Evolutionary conservation across 2,888 invertebrate species (phyloP).

Genomic region (Troglohyphantes excavatus): DNA sequence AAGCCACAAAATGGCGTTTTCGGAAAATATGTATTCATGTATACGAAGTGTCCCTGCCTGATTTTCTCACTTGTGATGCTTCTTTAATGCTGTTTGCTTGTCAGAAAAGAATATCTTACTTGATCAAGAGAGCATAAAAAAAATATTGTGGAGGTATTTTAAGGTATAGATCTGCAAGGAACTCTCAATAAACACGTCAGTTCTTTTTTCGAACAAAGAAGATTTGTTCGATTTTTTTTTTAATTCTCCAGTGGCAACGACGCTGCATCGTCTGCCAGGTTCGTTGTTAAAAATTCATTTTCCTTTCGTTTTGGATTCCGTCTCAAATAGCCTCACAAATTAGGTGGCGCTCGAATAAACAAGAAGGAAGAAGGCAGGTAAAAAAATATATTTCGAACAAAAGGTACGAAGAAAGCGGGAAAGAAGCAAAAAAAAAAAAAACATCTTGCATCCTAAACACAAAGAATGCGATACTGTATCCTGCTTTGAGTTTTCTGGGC

Average conservation of each 20-base stretch:
- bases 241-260: background rate
- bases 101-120: background rate
- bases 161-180: background rate
- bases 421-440: background rate
- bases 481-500: slow-evolving; percentile 24
- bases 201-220: background rate
- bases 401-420: background rate
- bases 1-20: background rate
- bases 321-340: slow-evolving; percentile 42
- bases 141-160: background rate
- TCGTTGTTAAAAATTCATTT: slow-evolving; percentile 34
- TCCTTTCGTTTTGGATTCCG: slow-evolving; percentile 30
- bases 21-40: slow-evolving; percentile 51
- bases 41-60: slow-evolving; percentile 34
- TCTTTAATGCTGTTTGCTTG: slow-evolving; percentile 32
- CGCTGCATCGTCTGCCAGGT: background rate
- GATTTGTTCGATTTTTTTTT: background rate
- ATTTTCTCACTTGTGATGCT: slow-evolving; percentile 26
- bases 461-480: slow-evolving; percentile 15
- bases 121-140: background rate
- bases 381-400: background rate
- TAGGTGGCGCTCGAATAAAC: slow-evolving; percentile 6
- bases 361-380: background rate
- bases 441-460: background rate
- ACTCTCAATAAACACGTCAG: background rate